Conservation (phyloP, 2,797 vertebrate species). For the Spheniscus humboldti region DNA sequence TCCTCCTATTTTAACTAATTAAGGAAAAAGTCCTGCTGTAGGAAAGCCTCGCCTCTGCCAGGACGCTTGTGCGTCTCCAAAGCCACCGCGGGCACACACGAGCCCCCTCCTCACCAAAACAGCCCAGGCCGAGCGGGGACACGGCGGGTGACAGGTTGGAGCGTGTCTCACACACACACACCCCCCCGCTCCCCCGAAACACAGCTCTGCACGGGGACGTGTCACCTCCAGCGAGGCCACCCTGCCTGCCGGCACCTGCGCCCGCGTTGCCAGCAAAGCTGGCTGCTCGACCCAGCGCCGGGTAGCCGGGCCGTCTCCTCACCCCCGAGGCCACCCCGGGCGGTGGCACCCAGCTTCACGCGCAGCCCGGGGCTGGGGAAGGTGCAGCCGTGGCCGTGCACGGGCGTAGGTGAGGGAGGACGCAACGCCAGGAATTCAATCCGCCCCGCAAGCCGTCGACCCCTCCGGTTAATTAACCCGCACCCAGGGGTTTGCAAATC, state of each 20-base stretch:
- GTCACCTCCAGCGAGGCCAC: background rate
- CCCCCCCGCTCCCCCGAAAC: background rate
- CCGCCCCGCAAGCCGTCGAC: background rate
- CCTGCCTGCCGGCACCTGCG: background rate
- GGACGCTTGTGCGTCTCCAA: background rate
- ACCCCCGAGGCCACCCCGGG: background rate
- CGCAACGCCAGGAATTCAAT: accelerated
- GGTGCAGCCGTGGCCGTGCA: background rate
- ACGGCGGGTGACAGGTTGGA: background rate
- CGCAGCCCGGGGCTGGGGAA: too few species aligned
- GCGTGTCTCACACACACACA: background rate
- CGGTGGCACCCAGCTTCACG: background rate
- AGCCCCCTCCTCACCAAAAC: background rate
- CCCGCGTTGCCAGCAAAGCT: background rate
- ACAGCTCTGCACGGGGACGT: accelerated
- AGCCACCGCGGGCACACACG: accelerated
- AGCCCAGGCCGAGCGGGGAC: background rate
- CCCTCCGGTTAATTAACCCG: accelerated
- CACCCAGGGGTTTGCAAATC: background rate
- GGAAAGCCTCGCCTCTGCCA: background rate
- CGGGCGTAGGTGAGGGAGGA: background rate
- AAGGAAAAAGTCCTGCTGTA: background rate
- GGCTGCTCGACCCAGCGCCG: background rate
- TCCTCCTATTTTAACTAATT: background rate
- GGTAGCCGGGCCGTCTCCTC: accelerated